These are phyloP conservation scores for Enteromius treurensis DNA, from an alignment of 2,797 vertebrate genomes.

Conservation along the genomic window DNA sequence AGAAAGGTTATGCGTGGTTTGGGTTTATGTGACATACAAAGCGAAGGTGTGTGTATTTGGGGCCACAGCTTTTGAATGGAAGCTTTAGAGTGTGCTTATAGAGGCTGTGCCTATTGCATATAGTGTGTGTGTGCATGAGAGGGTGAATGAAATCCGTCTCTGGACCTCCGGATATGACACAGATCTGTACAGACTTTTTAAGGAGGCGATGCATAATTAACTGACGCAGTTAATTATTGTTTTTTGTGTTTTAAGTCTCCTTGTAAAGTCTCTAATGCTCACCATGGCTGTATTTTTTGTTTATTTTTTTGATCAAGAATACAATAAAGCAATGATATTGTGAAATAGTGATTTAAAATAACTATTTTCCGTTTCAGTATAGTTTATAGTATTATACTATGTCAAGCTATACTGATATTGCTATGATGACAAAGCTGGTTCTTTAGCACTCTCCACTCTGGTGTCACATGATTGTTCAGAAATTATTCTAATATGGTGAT, in stretches of 20 bases:
- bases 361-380: not conserved
- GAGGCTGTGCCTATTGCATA: not conserved
- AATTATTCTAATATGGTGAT: too few species aligned
- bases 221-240: not conserved
- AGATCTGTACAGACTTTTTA: not conserved
- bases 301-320: too few species aligned
- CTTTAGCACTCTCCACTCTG: too few species aligned
- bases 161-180: not conserved
- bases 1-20: constrained; percentile 3
- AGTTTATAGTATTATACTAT: too few species aligned
- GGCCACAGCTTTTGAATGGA: not conserved
- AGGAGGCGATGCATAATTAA: not conserved
- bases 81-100: not conserved
- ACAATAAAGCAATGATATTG: not conserved
- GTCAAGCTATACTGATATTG: too few species aligned
- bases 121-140: not conserved
- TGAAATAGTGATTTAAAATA: not conserved
- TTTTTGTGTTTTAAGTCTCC: not conserved
- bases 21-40: not conserved
- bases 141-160: not conserved
- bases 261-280: not conserved
- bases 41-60: not conserved
- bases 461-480: too few species aligned
- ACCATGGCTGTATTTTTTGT: too few species aligned
- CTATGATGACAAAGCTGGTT: too few species aligned